Conservation (phyloP, 2,113 vertebrate species). For the Dunckerocampus dactyliophorus region DNA sequence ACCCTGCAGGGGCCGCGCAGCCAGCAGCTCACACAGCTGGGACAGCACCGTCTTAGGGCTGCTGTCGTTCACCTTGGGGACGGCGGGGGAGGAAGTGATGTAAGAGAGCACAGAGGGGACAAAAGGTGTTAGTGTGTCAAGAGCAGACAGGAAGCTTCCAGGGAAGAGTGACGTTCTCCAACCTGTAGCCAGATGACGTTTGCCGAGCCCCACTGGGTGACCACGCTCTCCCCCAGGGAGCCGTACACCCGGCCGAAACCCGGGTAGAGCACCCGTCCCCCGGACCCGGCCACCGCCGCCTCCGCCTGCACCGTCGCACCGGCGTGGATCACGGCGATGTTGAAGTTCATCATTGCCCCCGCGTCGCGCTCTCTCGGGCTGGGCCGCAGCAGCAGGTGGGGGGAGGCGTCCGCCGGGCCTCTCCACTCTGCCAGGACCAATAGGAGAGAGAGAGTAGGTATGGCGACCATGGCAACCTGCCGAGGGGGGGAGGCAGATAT, state of each 20-base stretch:
- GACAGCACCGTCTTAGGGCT: constrained; percentile 90
- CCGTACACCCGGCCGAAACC: constrained; percentile 79
- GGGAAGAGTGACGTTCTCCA: constrained; percentile 51
- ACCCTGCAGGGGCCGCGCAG: constrained; percentile 87
- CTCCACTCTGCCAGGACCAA: constrained; percentile 84
- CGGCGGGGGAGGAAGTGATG: constrained; percentile 14
- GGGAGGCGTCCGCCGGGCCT: constrained; percentile 69
- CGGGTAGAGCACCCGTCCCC: constrained; percentile 82
- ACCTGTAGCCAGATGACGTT: constrained; percentile 87
- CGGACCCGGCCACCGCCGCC: constrained; percentile 68
- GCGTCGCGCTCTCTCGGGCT: constrained; percentile 75
- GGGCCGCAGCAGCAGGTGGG: constrained; percentile 76
- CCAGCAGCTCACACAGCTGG: constrained; percentile 90
- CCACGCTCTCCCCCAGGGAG: constrained; percentile 79
- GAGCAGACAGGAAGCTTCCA: constrained; percentile 15
- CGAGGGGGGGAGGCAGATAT: constrained; percentile 68
- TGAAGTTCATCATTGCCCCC: constrained; percentile 74
- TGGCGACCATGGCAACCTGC: constrained; percentile 77
- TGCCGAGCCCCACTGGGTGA: constrained; percentile 81
- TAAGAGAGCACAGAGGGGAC: constrained; percentile 4
- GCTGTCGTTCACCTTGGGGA: constrained; percentile 85
- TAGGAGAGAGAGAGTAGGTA: constrained; percentile 80
- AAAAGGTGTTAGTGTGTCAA: constrained; percentile 11
- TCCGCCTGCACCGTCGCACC: constrained; percentile 71
- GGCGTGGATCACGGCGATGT: constrained; percentile 79